Evolutionary conservation across 64 coral and sea anemone genomes (phyloP), one percentile per base, ranked within the genome.

Genomic region (Porites australiensis): DNA sequence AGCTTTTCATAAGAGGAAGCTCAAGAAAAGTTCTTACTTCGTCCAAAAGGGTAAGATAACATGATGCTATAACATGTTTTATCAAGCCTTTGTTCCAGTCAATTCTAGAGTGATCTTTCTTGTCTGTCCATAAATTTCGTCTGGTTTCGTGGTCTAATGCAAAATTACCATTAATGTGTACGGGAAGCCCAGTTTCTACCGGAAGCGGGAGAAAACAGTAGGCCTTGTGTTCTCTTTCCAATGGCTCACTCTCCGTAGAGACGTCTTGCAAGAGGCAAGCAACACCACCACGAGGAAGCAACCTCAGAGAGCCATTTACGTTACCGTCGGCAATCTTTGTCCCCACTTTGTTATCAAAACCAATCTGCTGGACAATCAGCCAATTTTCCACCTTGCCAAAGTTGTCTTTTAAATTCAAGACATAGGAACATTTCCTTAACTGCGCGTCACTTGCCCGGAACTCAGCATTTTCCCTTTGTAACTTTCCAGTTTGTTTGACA

Each of bases 161-260:
- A 90, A 98, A 98, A 79, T 98, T 93, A 0, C 96, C 96, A 69
- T 98, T 98, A 45, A 98, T 87, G 53, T 90, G 90, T 57, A 93
- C 90, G 14, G 96, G 96, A 58, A 98, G 90, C 19, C 73, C 50
- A 8, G 96, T 95, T 64, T 46, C 16, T 7, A 73, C 43, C n/a
- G 96, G 96, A 11, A 98, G 87, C 37, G 96, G 96, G 74, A 98
- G 96, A 16, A 95, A 95, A 44, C 96, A 98, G 79, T 90, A 98
- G 43, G 93, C 88, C 68, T 82, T 94, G 0, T 86, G 79, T 79
- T 27, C n/a, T 2, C 77, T 18, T 18, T 79, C 5, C 8, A 59
- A 7, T 37, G 20, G 53, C 8, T 22, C 52, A 59, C 14, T 55
- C 11, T 37, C 27, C 27, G 27, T 37, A 0, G 27, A 11, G 53